Evolutionary conservation across 2,797 vertebrate genomes (phyloP), one percentile per base, ranked within the genome.

Genomic region (Chiroxiphia lanceolata): DNA sequence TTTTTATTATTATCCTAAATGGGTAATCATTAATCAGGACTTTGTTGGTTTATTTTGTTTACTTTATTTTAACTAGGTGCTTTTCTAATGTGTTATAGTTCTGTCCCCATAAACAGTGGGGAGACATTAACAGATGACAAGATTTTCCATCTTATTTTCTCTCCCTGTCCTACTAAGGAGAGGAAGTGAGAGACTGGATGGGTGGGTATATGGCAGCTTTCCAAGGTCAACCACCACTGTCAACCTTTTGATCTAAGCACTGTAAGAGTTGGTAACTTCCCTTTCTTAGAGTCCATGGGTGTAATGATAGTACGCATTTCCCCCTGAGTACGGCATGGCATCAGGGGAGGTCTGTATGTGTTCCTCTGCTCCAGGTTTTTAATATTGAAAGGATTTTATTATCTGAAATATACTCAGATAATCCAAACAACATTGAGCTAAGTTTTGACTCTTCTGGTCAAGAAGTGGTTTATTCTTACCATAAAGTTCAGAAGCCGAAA

Each of bases 401-500:
- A 19, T 19, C 21, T 67, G 50, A 93, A 84, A 47, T 44, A 72
- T 8, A 57, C 1, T 1, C 14, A 67, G 31, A 65, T n/a, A 72
- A 75, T 48, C 27, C 29, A 69, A 91, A 61, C 1, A 79, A 57
- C 89, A 33, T 12, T n/a, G 9, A 79, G 15, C 7, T 56, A 29
- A 40, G 9, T 64, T 91, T 87, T 80, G 17, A 33, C 5, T 33
- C 10, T 75, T 80, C 44, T 74, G 74, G 25, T 57, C 42, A 81
- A 45, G 11, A 87, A 69, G 2, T 54, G 14, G 63, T 82, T 89
- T 89, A 72, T 82, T 79, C 47, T 77, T 26, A 74, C 4, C 5
- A 80, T 67, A 90, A 94, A 64, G 86, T 89, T 71, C 29, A 53
- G n/a, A 61, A 64, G 11, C 25, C 67, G 29, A 74, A 94, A 93